A percentile compares a stretch with the other conserved stretches of the same genome.
Conservation (phyloP, 2,113 vertebrate genomes). For the Girardinichthys multiradiatus region DNA sequence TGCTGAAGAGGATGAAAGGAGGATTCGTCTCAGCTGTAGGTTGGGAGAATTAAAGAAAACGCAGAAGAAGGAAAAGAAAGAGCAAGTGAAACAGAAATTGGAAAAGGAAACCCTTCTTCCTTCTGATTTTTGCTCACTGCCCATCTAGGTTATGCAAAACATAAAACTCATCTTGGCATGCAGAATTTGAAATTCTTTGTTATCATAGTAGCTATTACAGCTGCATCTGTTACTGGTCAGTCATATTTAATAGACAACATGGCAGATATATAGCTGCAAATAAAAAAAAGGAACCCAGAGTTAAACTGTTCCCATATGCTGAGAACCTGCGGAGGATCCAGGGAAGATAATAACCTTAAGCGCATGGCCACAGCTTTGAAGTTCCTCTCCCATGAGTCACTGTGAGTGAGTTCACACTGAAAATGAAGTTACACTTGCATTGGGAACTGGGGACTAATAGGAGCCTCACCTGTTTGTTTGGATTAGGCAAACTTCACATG, state of each 20-base stretch:
- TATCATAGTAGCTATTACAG: slow-evolving; percentile 68
- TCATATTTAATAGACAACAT: slow-evolving; percentile 82
- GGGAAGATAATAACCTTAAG: slow-evolving; percentile 80
- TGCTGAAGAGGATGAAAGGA: slow-evolving; percentile 70
- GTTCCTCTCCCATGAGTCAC: slow-evolving; percentile 64
- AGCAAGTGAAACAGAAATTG: slow-evolving; percentile 30
- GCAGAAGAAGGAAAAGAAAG: slow-evolving; percentile 46
- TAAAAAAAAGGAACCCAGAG: slow-evolving; percentile 44
- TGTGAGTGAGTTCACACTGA: slow-evolving; percentile 51
- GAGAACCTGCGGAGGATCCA: slow-evolving; percentile 76
- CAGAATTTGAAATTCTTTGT: slow-evolving; percentile 66
- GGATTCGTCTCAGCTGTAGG: slow-evolving; percentile 71
- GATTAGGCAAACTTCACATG: slow-evolving; percentile 58
- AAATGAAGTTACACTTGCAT: slow-evolving; percentile 71
- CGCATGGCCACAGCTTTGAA: slow-evolving; percentile 68
- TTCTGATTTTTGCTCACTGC: slow-evolving; percentile 34
- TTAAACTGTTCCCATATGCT: slow-evolving; percentile 83
- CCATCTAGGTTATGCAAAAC: slow-evolving; percentile 32
- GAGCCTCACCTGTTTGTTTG: slow-evolving; percentile 71
- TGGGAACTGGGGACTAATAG: slow-evolving; percentile 64
- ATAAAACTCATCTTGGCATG: slow-evolving; percentile 49
- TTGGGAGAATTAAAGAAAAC: slow-evolving; percentile 60
- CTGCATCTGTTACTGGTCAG: slow-evolving; percentile 81
- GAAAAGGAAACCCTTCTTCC: slow-evolving; percentile 47
- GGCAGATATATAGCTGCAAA: slow-evolving; percentile 79